Base-by-base conservation (phyloP, 2,888 invertebrate species). In the Meloe dianella region DNA sequence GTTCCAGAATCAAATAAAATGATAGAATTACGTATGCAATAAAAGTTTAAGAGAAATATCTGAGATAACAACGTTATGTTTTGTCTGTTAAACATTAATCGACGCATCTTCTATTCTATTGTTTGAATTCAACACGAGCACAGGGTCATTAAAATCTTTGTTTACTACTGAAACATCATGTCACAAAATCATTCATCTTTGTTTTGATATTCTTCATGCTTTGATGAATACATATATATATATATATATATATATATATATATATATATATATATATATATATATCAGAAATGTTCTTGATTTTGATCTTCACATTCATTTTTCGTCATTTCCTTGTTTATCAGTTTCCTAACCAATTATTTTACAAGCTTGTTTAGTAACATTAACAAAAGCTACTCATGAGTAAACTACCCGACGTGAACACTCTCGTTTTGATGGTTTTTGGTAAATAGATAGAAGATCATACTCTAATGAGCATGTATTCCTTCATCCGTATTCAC, bases 21-120 rank as follows among this genome's bases (percentile, higher is more conserved):
- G 61, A 2, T 47, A 9, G 47, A 47, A 20, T 22, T 14, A 51
- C 20, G 61, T 54, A 67, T 17, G 60, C 59, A 63, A 65, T 68
- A 68, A 68, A 68, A 65, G 62, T 68, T 60, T 6, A 60, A 60
- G 62, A 65, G 59, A 68, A 68, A 57, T 62, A 65, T 59, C 61
- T 62, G 62, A 65, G 47, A 62, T 22, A 22, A 51, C 41, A 35
- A 24, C 63, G 60, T 65, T 68, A 62, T 68, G 61, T 68, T 62
- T 41, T 30, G 59, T 65, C 68, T 65, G 62, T 68, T 68, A 68
- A 65, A 60, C 62, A 68, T 62, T 63, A 65, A 65, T 68, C 65
- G 64, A 67, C 67, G 64, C 59, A 61, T 62, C 63, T 56, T 61
- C 59, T 58, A 30, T 32, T 59, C 61, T 60, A 61, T 67, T 64